phyloP scores from a whole-genome alignment of 2,113 vertebrate genomes.

The Pluvianellus socialis region DNA sequence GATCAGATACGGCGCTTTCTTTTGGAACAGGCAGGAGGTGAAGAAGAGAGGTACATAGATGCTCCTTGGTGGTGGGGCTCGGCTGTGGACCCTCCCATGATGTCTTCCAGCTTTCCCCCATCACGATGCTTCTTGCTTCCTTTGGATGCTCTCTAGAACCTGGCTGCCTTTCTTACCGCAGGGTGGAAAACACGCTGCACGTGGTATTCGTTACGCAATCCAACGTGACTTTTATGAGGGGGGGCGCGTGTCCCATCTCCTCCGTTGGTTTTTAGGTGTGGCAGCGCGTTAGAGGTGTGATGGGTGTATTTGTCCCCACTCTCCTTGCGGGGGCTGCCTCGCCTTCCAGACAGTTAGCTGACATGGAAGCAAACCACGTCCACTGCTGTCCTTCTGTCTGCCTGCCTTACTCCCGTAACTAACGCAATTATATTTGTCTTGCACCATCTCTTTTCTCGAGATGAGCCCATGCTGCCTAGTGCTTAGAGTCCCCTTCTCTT shows the following conservation, averaged over 20 bases:
- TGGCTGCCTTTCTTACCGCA: background rate
- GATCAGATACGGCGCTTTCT: background rate
- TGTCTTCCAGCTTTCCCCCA: background rate
- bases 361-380: background rate
- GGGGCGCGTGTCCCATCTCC: fast-evolving
- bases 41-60: background rate
- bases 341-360: background rate
- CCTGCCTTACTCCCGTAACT: conserved; percentile 13
- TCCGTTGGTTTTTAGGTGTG: background rate
- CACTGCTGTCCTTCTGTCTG: background rate
- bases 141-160: background rate
- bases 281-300: background rate
- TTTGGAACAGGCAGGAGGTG: background rate
- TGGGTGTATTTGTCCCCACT: background rate
- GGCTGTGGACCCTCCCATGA: background rate
- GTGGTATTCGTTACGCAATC: background rate
- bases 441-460: background rate
- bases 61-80: fast-evolving
- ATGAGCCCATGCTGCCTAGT: conserved; percentile 42
- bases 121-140: fast-evolving
- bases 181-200: background rate
- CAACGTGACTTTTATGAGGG: background rate
- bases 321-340: background rate
- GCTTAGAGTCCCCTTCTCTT: conserved; percentile 40
- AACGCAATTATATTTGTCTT: conserved; percentile 60